Evolutionary conservation across 2,888 invertebrate species (phyloP).

Genomic region (Cyclophora albipunctata): DNA sequence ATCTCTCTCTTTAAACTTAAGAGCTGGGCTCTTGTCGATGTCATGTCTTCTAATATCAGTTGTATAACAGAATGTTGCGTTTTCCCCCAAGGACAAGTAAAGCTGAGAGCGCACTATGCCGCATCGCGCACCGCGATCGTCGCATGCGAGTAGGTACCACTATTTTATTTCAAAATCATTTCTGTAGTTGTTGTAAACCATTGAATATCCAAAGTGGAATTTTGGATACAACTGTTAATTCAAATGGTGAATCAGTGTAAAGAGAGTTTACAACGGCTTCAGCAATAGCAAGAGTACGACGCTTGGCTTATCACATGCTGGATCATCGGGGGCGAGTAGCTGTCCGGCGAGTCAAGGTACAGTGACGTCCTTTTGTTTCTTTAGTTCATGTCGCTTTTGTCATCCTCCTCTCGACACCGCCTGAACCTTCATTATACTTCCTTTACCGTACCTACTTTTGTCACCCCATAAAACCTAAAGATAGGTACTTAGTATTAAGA

Average conservation of each 20-base stretch:
- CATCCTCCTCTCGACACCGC: constrained; percentile 25
- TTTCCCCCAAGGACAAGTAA: constrained; percentile 52
- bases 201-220: neutral
- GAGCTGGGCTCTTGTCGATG: no score
- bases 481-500: no score
- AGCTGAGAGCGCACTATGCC: constrained; percentile 58
- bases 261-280: constrained; percentile 1
- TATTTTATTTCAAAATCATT: constrained; percentile 22
- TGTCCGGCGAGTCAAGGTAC: constrained; percentile 40
- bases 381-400: constrained; percentile 35
- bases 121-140: constrained; percentile 66
- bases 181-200: constrained; percentile 15
- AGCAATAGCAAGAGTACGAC: constrained; percentile 17
- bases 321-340: constrained; percentile 26
- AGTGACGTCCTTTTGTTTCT: constrained; percentile 26
- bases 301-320: constrained; percentile 65
- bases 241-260: no score
- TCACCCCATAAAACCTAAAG: no score
- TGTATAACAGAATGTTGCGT: constrained; percentile 27
- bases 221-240: no score
- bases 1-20: no score
- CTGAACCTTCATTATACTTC: constrained; percentile 14
- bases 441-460: neutral
- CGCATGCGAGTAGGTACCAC: constrained; percentile 68
- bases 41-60: no score